Percentiles rank a stretch among this genome's conserved stretches.
These are phyloP conservation scores for Dolichallabes microphthalmus DNA, from an alignment of 2,113 vertebrate genomes.

Conservation along the genomic window DNA sequence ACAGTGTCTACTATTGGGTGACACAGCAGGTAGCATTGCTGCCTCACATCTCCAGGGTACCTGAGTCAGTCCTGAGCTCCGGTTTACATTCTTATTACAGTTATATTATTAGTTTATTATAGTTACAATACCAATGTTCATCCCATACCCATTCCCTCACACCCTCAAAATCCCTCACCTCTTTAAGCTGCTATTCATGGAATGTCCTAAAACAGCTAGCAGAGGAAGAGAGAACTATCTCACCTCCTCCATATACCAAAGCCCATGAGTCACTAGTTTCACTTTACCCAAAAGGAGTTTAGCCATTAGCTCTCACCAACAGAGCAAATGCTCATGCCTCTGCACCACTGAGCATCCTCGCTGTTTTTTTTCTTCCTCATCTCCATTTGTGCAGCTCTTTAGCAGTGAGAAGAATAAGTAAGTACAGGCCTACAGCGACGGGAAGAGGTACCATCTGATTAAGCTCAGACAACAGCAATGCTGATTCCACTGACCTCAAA, in stretches of 20 bases:
- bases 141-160: background rate
- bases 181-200: background rate
- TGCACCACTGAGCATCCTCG: background rate
- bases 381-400: background rate
- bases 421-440: background rate
- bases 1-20: background rate
- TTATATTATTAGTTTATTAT: background rate
- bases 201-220: background rate
- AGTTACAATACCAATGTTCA: background rate
- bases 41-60: background rate
- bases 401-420: slow-evolving; percentile 39
- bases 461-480: slow-evolving; percentile 45
- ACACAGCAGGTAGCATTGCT: background rate
- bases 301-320: background rate
- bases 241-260: background rate
- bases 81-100: background rate
- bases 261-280: background rate
- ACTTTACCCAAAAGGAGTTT: background rate
- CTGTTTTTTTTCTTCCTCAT: slow-evolving; percentile 24
- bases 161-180: background rate
- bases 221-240: background rate
- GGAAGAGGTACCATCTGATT: slow-evolving; percentile 44
- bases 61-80: background rate
- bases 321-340: background rate
- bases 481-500: slow-evolving; percentile 42